Percentiles rank a stretch among this genome's conserved stretches.
These are phyloP conservation scores for Kryptopterus vitreolus DNA, from an alignment of 2,797 vertebrate species.

Conservation along the genomic window DNA sequence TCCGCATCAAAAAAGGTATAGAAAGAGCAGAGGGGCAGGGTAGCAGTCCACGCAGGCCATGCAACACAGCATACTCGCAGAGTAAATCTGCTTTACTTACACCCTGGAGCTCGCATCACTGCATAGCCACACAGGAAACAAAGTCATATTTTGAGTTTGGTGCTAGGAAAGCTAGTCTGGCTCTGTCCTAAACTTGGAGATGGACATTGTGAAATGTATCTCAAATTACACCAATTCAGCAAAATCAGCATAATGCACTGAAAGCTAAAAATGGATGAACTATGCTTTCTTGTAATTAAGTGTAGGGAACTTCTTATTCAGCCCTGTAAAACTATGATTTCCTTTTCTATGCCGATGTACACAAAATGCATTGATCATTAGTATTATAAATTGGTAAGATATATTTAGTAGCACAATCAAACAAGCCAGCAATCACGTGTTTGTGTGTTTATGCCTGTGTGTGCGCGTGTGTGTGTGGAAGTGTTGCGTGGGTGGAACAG, in stretches of 20 bases:
- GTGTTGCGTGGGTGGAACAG: slow-evolving; percentile 3
- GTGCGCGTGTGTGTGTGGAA: not conserved
- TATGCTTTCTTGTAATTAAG: not conserved
- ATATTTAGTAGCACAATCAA: not conserved
- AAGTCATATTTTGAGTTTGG: slow-evolving; percentile 42
- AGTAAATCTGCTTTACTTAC: slow-evolving; percentile 52
- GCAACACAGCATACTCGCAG: slow-evolving; percentile 49
- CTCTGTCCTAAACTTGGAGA: not conserved
- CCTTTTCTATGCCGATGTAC: not conserved
- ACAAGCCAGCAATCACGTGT: not conserved
- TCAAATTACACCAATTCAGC: not conserved
- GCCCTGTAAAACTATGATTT: too few species aligned
- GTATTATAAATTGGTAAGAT: not conserved
- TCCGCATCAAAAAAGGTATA: not conserved
- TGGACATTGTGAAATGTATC: not conserved
- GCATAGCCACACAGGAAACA: slow-evolving; percentile 51
- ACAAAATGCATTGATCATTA: not conserved
- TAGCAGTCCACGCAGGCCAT: slow-evolving; percentile 45
- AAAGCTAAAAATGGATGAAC: not conserved
- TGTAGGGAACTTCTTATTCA: not conserved
- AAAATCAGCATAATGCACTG: not conserved
- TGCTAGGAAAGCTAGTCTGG: not conserved
- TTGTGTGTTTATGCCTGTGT: not conserved
- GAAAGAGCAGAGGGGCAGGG: not conserved
- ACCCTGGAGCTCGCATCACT: slow-evolving; percentile 51